phyloP scores from a whole-genome alignment of 2,888 invertebrate species.

The Drepana falcataria region DNA sequence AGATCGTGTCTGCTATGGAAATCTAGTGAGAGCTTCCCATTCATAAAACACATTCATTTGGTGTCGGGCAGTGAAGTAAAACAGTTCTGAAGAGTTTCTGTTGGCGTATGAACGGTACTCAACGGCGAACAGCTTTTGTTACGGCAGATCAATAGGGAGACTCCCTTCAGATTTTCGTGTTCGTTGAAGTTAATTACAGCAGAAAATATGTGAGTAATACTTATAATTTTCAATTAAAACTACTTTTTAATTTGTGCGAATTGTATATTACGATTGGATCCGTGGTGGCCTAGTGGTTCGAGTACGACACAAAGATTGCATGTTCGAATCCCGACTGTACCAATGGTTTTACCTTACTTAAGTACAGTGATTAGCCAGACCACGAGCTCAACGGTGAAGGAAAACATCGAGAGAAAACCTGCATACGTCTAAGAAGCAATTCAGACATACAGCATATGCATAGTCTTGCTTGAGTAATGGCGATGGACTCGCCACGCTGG shows the following conservation, averaged over 20 bases:
- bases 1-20: slow-evolving; percentile 47
- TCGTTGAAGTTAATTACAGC: slow-evolving; percentile 5
- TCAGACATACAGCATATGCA: no score
- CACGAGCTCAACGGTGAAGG: no score
- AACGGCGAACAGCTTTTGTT: slow-evolving; percentile 13
- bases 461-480: no score
- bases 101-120: slow-evolving; percentile 34
- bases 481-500: no score
- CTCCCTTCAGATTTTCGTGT: slow-evolving; percentile 6
- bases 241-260: background rate
- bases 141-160: slow-evolving; percentile 21
- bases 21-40: slow-evolving; percentile 55
- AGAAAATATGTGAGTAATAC: slow-evolving; percentile 5
- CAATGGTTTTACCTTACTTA: no score
- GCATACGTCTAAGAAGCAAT: no score
- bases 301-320: no score
- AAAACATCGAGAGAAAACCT: no score
- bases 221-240: background rate
- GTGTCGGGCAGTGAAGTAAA: slow-evolving; percentile 55
- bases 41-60: slow-evolving; percentile 70
- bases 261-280: background rate
- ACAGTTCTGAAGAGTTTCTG: slow-evolving; percentile 32
- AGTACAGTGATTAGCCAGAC: no score
- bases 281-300: no score
- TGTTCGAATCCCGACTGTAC: no score